Conservation (phyloP, 2,797 vertebrate species). For the Arctocebus calabarensis region DNA sequence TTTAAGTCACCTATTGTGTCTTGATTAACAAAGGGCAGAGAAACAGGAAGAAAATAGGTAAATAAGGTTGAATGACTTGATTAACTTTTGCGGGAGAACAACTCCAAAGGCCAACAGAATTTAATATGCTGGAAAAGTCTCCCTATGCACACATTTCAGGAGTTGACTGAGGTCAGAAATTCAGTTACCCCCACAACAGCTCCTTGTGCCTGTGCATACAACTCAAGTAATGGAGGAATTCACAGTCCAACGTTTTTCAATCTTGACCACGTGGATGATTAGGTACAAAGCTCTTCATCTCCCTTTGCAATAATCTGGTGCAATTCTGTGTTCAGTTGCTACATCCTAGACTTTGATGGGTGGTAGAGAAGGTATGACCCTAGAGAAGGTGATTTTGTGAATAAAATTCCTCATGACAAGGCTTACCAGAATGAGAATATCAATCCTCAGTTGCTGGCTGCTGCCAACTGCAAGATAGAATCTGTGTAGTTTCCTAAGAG, state of each 20-base stretch:
- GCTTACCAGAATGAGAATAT: conserved; percentile 20
- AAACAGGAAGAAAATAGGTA: conserved; percentile 62
- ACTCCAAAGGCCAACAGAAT: conserved; percentile 15
- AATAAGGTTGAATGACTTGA: conserved; percentile 66
- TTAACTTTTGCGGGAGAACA: conserved; percentile 60
- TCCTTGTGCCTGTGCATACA: background rate
- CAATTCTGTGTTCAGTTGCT: background rate
- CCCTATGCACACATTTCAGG: background rate
- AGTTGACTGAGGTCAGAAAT: background rate
- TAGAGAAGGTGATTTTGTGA: conserved; percentile 30
- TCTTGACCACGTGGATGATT: background rate
- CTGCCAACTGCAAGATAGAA: background rate
- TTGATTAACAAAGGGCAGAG: conserved; percentile 76
- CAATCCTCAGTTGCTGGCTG: background rate
- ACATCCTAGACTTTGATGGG: conserved; percentile 11
- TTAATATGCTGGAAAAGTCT: background rate
- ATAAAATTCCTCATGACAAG: background rate
- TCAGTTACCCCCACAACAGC: background rate
- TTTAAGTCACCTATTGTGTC: conserved; percentile 73
- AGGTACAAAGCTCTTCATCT: background rate
- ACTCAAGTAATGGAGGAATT: background rate
- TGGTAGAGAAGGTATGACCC: background rate
- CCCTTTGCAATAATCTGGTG: background rate
- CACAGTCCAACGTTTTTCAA: background rate
- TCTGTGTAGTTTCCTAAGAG: background rate